Evolutionary conservation across 2,888 invertebrate genomes (phyloP), one percentile per base, ranked within the genome.

Genomic region (Clitarchus hookeri): DNA sequence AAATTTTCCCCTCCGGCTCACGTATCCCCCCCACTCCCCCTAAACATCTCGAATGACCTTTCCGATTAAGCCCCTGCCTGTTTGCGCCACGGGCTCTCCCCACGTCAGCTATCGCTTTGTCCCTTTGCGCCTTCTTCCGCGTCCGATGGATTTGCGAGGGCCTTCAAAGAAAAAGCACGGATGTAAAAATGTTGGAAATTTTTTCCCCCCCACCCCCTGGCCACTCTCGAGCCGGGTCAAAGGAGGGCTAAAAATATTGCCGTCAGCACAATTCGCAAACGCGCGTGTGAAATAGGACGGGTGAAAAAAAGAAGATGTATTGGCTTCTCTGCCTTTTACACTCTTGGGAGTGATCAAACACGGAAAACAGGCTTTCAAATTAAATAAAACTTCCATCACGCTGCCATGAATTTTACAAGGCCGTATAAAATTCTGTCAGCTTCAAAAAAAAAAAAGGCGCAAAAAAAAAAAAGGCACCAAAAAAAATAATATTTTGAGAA

Each of bases 121-220:
- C 65, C 8, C 65, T 65, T n/a, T 65, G 65, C 16, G 23, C n/a
- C 65, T n/a, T 11, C 65, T 53, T 8, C 65, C n/a, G n/a, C 65
- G 65, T 23, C 65, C 65, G 65, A n/a, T n/a, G n/a, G 19, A 65
- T 65, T 65, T 65, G n/a, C 65, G 65, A 8, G 12, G 65, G n/a
- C n/a, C 65, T 65, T 65, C 65, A 65, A 65, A 65, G 65, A 65
- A 65, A 65, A 11, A 16, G 4, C 65, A 23, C 19, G 12, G 65
- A n/a, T 65, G n/a, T 65, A 65, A 65, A 65, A 65, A 65, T 65
- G 65, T n/a, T 16, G 65, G 65, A 65, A 65, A n/a, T 65, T 65
- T 65, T 6, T 23, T 65, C n/a, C 65, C 8, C 65, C 53, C 19
- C n/a, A n/a, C n/a, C n/a, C n/a, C n/a, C n/a, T n/a, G n/a, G n/a